A percentile compares a stretch with the other conserved stretches of the same genome.
phyloP scores from a whole-genome alignment of 2,113 vertebrate genomes.

The Lepisosteus oculatus region DNA sequence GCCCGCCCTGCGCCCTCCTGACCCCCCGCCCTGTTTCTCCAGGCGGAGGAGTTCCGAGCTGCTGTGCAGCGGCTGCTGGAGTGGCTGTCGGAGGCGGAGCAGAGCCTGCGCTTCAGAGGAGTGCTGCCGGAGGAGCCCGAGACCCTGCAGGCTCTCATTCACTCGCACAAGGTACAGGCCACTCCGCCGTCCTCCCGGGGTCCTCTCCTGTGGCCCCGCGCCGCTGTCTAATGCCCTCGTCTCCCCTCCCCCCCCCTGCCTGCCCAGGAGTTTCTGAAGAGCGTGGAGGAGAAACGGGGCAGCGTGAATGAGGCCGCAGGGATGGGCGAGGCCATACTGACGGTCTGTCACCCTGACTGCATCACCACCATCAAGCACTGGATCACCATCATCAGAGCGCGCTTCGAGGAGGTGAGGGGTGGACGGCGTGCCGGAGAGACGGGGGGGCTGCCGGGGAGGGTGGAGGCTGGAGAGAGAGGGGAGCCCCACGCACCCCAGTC shows the following conservation, averaged over 20 bases:
- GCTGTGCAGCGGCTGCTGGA: conserved; percentile 88
- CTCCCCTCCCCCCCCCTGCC: not conserved
- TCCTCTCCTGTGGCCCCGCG: too few species aligned
- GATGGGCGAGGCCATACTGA: conserved; percentile 90
- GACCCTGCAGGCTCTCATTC: conserved; percentile 83
- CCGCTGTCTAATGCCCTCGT: too few species aligned
- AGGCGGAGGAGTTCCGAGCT: conserved; percentile 93
- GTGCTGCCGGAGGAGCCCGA: conserved; percentile 91
- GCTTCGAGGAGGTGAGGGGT: conserved; percentile 89
- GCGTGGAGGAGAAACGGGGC: conserved; percentile 87
- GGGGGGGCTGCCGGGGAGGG: not conserved
- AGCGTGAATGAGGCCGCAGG: conserved; percentile 85
- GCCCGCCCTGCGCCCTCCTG: not conserved
- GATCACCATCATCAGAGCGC: conserved; percentile 97
- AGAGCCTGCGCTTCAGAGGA: conserved; percentile 91
- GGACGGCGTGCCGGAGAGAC: not conserved
- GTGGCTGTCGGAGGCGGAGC: conserved; percentile 96
- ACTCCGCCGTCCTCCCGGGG: rapidly evolving
- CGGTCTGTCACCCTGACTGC: conserved; percentile 88
- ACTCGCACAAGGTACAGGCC: conserved; percentile 72
- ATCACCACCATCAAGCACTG: conserved; percentile 98
- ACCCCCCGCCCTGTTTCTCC: not conserved
- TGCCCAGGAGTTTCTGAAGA: conserved; percentile 89
- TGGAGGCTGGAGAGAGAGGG: not conserved
- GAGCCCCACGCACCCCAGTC: not conserved